These are phyloP conservation scores for Artibeus lituratus DNA, from an alignment of 2,797 vertebrate genomes.

Conservation along the genomic window DNA sequence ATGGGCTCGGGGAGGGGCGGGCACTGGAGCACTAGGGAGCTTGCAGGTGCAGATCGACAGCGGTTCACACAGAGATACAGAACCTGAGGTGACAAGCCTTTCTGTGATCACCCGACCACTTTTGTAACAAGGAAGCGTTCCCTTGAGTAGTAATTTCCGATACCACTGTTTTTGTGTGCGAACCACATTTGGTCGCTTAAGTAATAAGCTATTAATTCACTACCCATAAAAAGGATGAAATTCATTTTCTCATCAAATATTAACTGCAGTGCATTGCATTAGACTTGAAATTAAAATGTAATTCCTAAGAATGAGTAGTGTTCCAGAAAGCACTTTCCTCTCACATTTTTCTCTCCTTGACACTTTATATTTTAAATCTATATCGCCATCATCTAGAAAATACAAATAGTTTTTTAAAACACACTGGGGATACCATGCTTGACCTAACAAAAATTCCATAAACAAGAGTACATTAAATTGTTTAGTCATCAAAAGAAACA, in stretches of 20 bases:
- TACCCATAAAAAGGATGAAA: constrained; percentile 1
- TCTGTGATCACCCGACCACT: not conserved
- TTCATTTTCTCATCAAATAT: constrained; percentile 57
- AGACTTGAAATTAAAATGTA: constrained; percentile 24
- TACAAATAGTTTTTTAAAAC: not conserved
- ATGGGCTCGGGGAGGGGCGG: rapidly evolving
- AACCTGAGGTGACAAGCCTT: not conserved
- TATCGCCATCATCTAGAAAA: not conserved
- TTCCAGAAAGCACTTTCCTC: not conserved
- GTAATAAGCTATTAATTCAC: constrained; percentile 47
- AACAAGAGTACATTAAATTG: not conserved
- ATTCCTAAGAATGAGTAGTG: not conserved
- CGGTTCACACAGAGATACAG: not conserved
- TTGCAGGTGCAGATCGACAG: not conserved
- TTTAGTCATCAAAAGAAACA: not conserved
- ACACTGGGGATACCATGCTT: not conserved
- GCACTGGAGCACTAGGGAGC: not conserved
- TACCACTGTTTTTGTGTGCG: constrained; percentile 18
- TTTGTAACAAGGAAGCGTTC: not conserved
- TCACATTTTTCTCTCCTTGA: not conserved
- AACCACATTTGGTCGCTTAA: constrained; percentile 29
- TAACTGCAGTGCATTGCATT: not conserved
- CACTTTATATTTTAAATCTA: constrained; percentile 3
- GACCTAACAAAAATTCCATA: constrained; percentile 5
- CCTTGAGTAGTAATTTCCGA: constrained; percentile 1